Evolutionary conservation across 2,797 vertebrate genomes (phyloP), one percentile per base, ranked within the genome.

Genomic region (Acanthopagrus latus): DNA sequence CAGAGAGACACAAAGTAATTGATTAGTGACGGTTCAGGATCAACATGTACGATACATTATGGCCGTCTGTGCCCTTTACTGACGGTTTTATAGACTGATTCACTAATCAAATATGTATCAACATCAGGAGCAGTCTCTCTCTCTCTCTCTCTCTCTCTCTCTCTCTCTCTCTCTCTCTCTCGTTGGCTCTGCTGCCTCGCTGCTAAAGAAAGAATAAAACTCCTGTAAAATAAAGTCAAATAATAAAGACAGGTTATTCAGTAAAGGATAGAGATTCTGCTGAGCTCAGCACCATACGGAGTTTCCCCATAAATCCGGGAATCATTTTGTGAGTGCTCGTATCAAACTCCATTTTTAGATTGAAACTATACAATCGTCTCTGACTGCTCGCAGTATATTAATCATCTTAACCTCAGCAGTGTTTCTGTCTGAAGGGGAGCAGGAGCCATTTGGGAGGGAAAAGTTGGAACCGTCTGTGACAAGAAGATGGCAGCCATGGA

Each of bases 301-400:
- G 55, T 70, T 50, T 63, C 38, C 64, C 27, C 78, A 73, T 66
- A 47, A 80, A 80, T 71, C 56, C 57, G 12, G 44, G 68, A 56
- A 76, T 76, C 21, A 81, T 74, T 64, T 54, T 41, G 9, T 41
- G 66, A 56, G 72, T 20, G 25, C 72, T 78, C 4, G 1, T 21
- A 63, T 75, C 68, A 80, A 44, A 77, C 65, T 46, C 17, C 51
- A 52, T 54, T 77, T 33, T 76, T 56, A 33, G 47, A 55, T 47
- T 46, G 29, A 56, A 68, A 21, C 52, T 17, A 14, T 50, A 21
- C 51, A 64, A 33, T 64, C 60, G 25, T 68, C 62, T 52, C 44
- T 14, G 58, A 64, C 64, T 25, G 2, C 59, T 23, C 33, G 33
- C 33, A 33, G 33, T 54, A 21, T 55, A 62, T 81, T 3, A 85